Percentiles rank a stretch among this genome's conserved stretches.
phyloP scores from a whole-genome alignment of 2,797 vertebrate genomes.

The Coregonus sp. region DNA sequence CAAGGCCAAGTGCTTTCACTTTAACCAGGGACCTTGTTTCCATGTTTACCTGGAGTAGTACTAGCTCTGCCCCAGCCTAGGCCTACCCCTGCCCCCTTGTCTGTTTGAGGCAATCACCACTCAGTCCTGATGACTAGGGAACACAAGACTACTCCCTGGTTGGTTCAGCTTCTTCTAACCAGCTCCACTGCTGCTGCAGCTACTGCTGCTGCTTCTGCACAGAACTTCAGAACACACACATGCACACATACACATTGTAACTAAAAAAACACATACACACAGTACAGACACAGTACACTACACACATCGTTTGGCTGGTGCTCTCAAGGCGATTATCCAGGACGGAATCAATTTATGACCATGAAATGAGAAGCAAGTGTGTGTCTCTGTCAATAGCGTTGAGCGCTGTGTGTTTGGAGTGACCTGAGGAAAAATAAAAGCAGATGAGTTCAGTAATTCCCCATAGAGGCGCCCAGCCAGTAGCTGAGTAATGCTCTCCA shows the following conservation, averaged over 20 bases:
- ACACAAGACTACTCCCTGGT: slow-evolving; percentile 56
- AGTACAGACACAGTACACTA: slow-evolving; percentile 12
- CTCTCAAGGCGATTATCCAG: slow-evolving; percentile 62
- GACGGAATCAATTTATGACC: slow-evolving; percentile 61
- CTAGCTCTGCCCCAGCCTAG: slow-evolving; percentile 6
- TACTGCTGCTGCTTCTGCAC: slow-evolving; percentile 18
- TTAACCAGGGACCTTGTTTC: slow-evolving; percentile 38
- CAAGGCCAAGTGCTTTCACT: slow-evolving; percentile 14
- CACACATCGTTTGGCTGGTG: slow-evolving; percentile 30
- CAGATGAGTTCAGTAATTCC: slow-evolving; percentile 61
- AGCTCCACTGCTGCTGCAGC: slow-evolving; percentile 22
- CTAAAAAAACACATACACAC: slow-evolving; percentile 18
- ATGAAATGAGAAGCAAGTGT: slow-evolving; percentile 65
- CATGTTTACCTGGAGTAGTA: slow-evolving; percentile 48
- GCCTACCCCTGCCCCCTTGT: slow-evolving; percentile 49
- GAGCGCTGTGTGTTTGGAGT: slow-evolving; percentile 38
- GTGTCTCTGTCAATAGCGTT: slow-evolving; percentile 53
- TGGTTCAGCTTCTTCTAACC: slow-evolving; percentile 41
- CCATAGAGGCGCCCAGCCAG: slow-evolving; percentile 25
- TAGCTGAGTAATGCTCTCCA: slow-evolving; percentile 42
- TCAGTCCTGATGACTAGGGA: slow-evolving; percentile 60
- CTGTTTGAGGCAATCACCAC: slow-evolving; percentile 58
- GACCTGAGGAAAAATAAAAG: slow-evolving; percentile 58
- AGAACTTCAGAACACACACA: slow-evolving; percentile 37
- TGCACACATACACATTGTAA: slow-evolving; percentile 15